Evolutionary conservation across 2,888 invertebrate species (phyloP), one percentile per base, ranked within the genome.

Genomic region (Cataglyphis cursor): DNA sequence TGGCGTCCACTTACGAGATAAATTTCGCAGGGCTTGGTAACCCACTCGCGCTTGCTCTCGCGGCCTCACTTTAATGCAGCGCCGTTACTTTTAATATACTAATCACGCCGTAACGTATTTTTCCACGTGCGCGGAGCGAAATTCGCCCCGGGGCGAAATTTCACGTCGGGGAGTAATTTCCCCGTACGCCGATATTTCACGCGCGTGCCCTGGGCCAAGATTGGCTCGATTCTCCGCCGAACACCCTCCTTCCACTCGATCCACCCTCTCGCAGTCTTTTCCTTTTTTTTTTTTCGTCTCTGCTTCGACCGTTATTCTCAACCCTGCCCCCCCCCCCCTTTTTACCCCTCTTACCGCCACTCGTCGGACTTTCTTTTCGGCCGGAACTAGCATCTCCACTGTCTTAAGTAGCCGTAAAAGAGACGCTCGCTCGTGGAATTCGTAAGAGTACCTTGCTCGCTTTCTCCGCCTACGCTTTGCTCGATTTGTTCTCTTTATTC

Each of bases 81-180:
- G 74, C 82, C 88, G 87, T 91, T 90, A 89, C 87, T 89, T 89
- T 91, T 91, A 88, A 90, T 91, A 91, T 85, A 91, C 92, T 92
- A 92, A 92, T 92, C 92, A 92, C 89, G 91, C 86, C 89, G 88
- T 91, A 90, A 91, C 90, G 89, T 91, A 92, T 92, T 89, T 90
- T 87, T 51, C 51, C 88, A 86, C 78, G 73, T 68, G 75, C 83
- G 73, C 83, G n/a, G 73, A 75, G 83, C 74, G 86, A 87, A 88
- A 90, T 88, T 85, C 85, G 86, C 89, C 89, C 83, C 85, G 78
- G 86, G 91, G 89, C 87, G 89, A 92, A 93, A 93, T 93, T 93
- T 93, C 92, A 92, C 93, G 92, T 92, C 91, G 88, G 93, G 92
- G 93, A 93, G 92, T 92, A 94, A 93, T 94, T 93, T 93, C 93